Conservation (phyloP, 2,797 vertebrate species). For the Mus minutoides region DNA sequence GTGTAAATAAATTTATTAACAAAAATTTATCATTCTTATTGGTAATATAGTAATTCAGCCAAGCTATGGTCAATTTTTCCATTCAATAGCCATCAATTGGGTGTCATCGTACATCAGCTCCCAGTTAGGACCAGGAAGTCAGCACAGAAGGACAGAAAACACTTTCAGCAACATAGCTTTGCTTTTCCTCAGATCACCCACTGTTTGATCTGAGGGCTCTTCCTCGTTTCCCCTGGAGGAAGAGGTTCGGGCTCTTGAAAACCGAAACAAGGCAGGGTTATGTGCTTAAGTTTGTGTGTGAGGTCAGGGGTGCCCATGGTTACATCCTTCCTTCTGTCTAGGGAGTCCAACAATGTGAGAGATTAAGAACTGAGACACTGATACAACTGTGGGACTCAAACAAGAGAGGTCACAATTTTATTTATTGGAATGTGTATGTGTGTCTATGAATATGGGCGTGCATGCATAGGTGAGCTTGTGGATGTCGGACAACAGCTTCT, state of each 20-base stretch:
- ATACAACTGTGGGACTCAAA: neutral
- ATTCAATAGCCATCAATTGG: neutral
- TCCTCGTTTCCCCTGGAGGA: constrained; percentile 17
- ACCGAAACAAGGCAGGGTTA: neutral
- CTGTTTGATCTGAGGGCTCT: neutral
- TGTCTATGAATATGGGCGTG: neutral
- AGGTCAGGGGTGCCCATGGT: neutral
- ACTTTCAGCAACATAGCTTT: neutral
- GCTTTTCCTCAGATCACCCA: neutral
- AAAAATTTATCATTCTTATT: constrained; percentile 49
- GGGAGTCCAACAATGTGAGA: neutral
- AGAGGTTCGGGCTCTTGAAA: neutral
- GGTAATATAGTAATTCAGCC: constrained; percentile 12
- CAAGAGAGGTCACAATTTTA: neutral
- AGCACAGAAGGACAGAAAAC: neutral
- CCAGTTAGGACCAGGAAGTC: neutral
- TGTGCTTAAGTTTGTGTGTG: neutral
- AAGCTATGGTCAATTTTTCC: neutral
- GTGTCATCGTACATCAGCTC: neutral
- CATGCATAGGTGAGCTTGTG: neutral
- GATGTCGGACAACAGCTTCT: neutral
- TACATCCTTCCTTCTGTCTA: neutral
- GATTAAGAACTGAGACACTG: neutral
- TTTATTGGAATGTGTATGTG: neutral
- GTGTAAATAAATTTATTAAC: constrained; percentile 44